phyloP scores from a whole-genome alignment of 2,888 invertebrate genomes.

The Epinotia brunnichana region DNA sequence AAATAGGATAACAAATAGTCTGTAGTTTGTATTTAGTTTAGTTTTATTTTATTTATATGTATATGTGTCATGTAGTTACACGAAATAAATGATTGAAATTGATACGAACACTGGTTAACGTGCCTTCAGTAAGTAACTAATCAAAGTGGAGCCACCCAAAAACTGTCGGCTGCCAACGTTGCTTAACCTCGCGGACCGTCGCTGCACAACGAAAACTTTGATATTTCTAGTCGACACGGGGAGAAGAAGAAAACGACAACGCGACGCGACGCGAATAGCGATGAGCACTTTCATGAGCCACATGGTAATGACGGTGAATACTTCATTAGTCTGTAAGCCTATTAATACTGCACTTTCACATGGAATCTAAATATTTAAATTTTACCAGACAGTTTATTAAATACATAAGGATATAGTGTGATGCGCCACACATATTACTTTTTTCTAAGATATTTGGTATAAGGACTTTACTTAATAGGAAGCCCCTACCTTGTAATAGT shows the following conservation, averaged over 20 bases:
- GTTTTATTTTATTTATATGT: no score
- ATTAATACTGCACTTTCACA: neutral
- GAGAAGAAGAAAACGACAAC: neutral
- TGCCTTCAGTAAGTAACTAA: neutral
- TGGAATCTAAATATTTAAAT: neutral
- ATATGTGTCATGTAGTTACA: no score
- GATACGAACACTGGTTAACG: no score
- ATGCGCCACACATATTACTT: neutral
- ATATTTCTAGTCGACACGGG: neutral
- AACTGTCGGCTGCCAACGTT: neutral
- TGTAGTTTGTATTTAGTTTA: no score
- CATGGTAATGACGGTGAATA: neutral
- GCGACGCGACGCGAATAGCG: neutral
- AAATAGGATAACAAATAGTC: no score
- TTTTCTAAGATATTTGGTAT: neutral
- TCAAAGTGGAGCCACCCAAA: neutral
- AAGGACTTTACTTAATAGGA: no score
- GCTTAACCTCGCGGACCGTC: neutral
- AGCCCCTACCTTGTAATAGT: no score
- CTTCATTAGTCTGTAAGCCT: neutral
- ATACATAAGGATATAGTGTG: neutral
- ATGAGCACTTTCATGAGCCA: conserved; percentile 5
- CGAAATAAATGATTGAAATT: no score
- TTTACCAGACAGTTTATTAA: neutral
- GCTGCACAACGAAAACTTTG: neutral